Conservation (phyloP, 2,797 vertebrate genomes). For the Squalus acanthias region DNA sequence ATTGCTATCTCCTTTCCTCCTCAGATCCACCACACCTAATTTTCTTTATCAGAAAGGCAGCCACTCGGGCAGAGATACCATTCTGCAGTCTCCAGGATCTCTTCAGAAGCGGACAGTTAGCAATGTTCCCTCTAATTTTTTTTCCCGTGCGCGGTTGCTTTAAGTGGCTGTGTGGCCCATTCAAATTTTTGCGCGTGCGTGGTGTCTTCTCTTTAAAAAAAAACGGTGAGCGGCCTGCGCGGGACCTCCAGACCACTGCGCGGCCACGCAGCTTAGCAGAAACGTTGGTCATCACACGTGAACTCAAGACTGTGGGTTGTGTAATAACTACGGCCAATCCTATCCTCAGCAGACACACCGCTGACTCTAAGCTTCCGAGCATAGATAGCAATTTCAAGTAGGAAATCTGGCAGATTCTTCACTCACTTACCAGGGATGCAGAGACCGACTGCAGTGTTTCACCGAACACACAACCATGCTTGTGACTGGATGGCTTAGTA, state of each 20-base stretch:
- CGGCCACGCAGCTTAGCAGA: too few relatives aligned
- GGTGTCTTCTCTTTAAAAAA: too few relatives aligned
- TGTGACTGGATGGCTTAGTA: not conserved
- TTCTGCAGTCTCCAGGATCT: not conserved
- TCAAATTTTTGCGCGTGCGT: too few relatives aligned
- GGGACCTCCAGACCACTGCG: too few relatives aligned
- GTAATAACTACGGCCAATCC: not conserved
- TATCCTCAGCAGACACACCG: not conserved
- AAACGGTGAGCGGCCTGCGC: too few relatives aligned
- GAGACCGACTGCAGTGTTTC: not conserved
- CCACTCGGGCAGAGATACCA: not conserved
- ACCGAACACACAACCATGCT: not conserved
- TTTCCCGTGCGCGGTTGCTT: too few relatives aligned
- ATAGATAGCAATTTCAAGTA: not conserved
- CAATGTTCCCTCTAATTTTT: too few relatives aligned
- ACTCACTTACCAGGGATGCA: not conserved
- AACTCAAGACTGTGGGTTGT: not conserved
- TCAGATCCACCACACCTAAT: not conserved
- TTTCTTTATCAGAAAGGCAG: not conserved
- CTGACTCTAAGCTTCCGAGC: not conserved
- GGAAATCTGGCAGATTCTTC: not conserved
- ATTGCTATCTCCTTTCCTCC: too few relatives aligned
- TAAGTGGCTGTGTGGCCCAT: too few relatives aligned
- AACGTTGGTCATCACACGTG: not conserved
- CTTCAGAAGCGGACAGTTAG: not conserved